A percentile compares a stretch with the other conserved stretches of the same genome.
phyloP scores from a whole-genome alignment of 2,888 invertebrate species.

The Pilophorus perplexus region DNA sequence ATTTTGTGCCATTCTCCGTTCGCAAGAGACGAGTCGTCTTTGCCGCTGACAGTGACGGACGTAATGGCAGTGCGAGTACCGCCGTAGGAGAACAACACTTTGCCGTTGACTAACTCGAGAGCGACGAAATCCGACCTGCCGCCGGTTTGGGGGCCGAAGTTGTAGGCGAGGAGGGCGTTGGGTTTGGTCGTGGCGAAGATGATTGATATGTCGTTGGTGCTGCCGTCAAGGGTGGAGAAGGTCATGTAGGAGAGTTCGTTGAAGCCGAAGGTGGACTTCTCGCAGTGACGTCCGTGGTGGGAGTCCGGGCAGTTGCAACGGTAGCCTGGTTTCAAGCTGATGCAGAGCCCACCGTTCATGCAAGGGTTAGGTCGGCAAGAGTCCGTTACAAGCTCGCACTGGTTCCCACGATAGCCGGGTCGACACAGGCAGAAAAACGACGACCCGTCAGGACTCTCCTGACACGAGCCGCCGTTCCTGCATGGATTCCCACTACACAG shows the following conservation, averaged over 20 bases:
- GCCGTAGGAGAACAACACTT: conserved; percentile 84
- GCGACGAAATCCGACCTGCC: conserved; percentile 91
- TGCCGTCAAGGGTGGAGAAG: conserved; percentile 79
- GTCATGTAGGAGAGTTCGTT: conserved; percentile 85
- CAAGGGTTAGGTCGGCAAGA: conserved; percentile 94
- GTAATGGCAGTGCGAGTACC: conserved; percentile 85
- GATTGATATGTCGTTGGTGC: conserved; percentile 86
- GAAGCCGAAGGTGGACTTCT: conserved; percentile 86
- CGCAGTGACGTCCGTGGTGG: conserved; percentile 86
- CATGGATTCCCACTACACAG: conserved; percentile 84
- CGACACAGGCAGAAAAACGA: conserved; percentile 90
- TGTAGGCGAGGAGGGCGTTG: conserved; percentile 84
- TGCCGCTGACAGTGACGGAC: conserved; percentile 63
- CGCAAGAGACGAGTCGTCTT: conserved; percentile 64
- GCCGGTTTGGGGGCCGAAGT: conserved; percentile 82
- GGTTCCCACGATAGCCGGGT: conserved; percentile 85
- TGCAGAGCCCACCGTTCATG: conserved; percentile 81
- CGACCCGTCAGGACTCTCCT: conserved; percentile 80
- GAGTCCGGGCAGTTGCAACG: conserved; percentile 76
- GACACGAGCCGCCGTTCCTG: conserved; percentile 86
- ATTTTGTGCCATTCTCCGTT: conserved; percentile 91
- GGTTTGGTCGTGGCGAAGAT: conserved; percentile 86
- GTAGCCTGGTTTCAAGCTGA: conserved; percentile 83
- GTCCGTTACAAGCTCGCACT: conserved; percentile 84
- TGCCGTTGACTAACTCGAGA: conserved; percentile 80